Base-by-base conservation (phyloP, 2,113 vertebrate species). In the Cichladusa arquata region DNA sequence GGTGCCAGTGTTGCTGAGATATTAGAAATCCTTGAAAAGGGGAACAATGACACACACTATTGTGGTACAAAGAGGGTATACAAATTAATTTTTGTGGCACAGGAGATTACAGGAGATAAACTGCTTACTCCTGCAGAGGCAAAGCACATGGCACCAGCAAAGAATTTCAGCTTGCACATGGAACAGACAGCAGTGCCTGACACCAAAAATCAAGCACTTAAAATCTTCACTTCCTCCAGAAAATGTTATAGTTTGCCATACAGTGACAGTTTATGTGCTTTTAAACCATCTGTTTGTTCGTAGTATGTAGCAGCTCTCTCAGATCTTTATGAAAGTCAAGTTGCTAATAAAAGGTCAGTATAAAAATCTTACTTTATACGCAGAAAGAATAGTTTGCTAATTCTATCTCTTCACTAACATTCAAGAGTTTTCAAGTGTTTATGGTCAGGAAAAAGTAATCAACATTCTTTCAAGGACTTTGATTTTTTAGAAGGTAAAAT, bases 21-120 rank as follows among this genome's bases (percentile, higher is more conserved):
- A 38, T 71, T 62, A 82, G 47, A 93, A 19, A 7, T 25, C 40
- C 77, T 84, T 77, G 72, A 88, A 82, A 91, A 77, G 23, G 18
- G 28, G 24, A 93, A 94, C 83, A 97, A 94, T 67, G 72, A 29
- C 57, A 88, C 36, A 54, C 51, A 74, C 51, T 91, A 42, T 4
- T 86, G 34, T 56, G 26, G 34, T 44, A 97, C 88, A 97, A 96
- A 97, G 90, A 80, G 33, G 86, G 51, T 67, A 90, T 36, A 71
- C 54, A 92, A 81, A 87, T 82, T 79, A 72, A 91, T 74, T 94
- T 95, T 72, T 93, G 45, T 14, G 4, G 26, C 71, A 56, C 42
- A 86, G 54, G 19, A 82, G 72, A 93, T 97, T 92, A 95, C 22
- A 83, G 82, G 84, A 93, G 85, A 86, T 93, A 95, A 96, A 97